These are phyloP conservation scores for Heliconius cydno DNA, from an alignment of 2,888 invertebrate species.

Conservation along the genomic window DNA sequence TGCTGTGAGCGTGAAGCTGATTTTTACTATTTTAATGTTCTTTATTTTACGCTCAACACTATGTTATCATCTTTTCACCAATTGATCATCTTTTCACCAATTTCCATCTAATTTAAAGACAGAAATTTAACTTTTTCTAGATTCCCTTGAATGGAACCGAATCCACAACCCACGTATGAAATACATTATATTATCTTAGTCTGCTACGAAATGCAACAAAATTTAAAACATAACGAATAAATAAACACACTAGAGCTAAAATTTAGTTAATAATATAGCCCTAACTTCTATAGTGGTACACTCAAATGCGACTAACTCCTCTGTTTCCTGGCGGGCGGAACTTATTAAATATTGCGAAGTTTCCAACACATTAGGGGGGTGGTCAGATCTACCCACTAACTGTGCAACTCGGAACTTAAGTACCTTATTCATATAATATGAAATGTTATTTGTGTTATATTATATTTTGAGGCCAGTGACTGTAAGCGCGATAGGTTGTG, in stretches of 20 bases:
- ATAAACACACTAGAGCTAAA: background rate
- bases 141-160: background rate
- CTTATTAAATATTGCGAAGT: constrained; percentile 27
- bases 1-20: no score
- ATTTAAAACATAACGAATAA: background rate
- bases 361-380: constrained; percentile 22
- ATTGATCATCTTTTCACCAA: background rate
- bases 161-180: background rate
- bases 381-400: background rate
- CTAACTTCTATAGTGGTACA: constrained; percentile 4
- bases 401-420: background rate
- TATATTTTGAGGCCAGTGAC: background rate
- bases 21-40: no score
- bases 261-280: constrained; percentile 1
- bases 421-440: constrained; percentile 3
- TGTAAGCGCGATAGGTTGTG: background rate
- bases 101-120: background rate
- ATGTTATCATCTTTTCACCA: background rate
- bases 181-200: background rate
- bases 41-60: background rate
- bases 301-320: constrained; percentile 9
- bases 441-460: background rate
- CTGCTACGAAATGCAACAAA: background rate
- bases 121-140: background rate
- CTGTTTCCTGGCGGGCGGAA: constrained; percentile 21